A percentile compares a stretch with the other conserved stretches of the same genome.
Evolutionary conservation across 2,888 invertebrate genomes (phyloP).

Genomic region (Gonocerus acuteangulatus): DNA sequence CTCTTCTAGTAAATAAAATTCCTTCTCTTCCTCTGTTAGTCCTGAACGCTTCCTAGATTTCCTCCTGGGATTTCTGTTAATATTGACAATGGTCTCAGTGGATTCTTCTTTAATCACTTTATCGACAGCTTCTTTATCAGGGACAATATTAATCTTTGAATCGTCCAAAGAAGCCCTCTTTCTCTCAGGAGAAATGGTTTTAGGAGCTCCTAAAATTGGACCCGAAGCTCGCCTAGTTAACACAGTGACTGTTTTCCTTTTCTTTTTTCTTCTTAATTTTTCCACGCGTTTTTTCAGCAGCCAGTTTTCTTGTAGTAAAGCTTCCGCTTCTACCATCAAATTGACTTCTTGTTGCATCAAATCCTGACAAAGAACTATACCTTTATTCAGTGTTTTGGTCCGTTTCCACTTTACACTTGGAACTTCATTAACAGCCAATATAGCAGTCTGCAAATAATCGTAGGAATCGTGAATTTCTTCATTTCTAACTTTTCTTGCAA

Average conservation of each 20-base stretch:
- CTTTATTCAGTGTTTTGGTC: neutral
- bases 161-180: slow-evolving; percentile 13
- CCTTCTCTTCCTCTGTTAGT: slow-evolving; percentile 9
- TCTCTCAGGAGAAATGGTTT: neutral
- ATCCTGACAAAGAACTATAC: neutral
- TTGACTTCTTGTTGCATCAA: slow-evolving; percentile 4
- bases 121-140: too few relatives aligned
- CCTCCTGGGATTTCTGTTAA: neutral
- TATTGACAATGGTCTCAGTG: neutral
- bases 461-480: neutral
- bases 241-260: neutral
- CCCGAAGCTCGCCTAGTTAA: slow-evolving; percentile 1
- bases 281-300: neutral
- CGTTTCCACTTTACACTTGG: neutral
- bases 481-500: too few relatives aligned
- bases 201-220: neutral
- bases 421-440: neutral
- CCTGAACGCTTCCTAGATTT: slow-evolving; percentile 7
- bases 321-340: slow-evolving; percentile 8
- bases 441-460: neutral
- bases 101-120: too few relatives aligned
- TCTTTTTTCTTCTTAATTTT: slow-evolving; percentile 1
- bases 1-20: slow-evolving; percentile 9
- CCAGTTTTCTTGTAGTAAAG: slow-evolving; percentile 12
- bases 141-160: neutral